phyloP scores from a whole-genome alignment of 2,888 invertebrate genomes.

The Synanthedon formicaeformis region DNA sequence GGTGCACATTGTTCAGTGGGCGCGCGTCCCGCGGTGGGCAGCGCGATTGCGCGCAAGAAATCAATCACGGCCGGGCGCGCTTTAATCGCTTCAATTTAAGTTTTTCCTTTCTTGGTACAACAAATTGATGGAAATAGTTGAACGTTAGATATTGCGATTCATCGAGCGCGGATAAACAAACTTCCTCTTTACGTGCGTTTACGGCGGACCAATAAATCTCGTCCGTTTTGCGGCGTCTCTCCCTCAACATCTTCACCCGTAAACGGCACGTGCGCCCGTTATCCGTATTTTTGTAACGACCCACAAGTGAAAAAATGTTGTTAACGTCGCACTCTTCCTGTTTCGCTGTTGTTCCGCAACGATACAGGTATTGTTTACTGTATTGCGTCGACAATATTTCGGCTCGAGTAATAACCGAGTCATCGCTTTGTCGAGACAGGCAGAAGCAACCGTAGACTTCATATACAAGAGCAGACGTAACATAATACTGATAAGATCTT shows the following conservation, averaged over 20 bases:
- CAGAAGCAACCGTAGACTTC: too few species aligned
- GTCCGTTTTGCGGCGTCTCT: conserved; percentile 41
- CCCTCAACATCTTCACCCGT: conserved; percentile 49
- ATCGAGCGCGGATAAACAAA: conserved; percentile 40
- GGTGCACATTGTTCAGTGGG: conserved; percentile 39
- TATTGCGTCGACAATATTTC: conserved; percentile 20
- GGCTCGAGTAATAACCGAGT: conserved; percentile 26
- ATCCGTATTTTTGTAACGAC: conserved; percentile 50
- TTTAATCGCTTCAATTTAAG: conserved; percentile 60
- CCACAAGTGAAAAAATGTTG: conserved; percentile 46
- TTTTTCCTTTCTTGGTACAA: conserved; percentile 51
- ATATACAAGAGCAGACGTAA: too few species aligned
- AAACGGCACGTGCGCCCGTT: conserved; percentile 51
- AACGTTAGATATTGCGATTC: conserved; percentile 49
- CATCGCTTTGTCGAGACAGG: conserved; percentile 32
- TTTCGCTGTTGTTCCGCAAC: conserved; percentile 23
- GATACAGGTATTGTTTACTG: conserved; percentile 26
- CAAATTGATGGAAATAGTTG: conserved; percentile 58
- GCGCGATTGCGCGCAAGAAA: conserved; percentile 29
- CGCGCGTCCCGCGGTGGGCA: conserved; percentile 16
- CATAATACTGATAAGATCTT: too few species aligned
- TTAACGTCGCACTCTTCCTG: conserved; percentile 32
- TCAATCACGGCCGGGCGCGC: conserved; percentile 47
- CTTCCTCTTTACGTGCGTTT: conserved; percentile 45
- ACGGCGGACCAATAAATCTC: conserved; percentile 52